Evolutionary conservation across 2,888 invertebrate genomes (phyloP).

Genomic region (Loripinus fragilis): DNA sequence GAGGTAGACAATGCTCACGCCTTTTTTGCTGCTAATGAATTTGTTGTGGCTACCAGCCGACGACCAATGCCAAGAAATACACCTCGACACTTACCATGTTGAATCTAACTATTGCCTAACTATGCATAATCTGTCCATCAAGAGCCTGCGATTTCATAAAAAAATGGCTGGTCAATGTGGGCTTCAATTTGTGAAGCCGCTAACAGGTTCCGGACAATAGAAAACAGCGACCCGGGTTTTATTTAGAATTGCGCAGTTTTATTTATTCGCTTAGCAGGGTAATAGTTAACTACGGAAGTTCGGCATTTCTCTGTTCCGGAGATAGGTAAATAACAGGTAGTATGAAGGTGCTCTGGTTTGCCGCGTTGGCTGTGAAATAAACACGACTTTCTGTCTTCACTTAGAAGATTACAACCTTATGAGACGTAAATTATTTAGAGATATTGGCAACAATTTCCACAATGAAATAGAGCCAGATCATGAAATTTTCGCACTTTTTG

Average conservation of each 20-base stretch:
- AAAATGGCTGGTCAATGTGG: neutral
- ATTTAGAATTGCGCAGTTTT: too few relatives aligned
- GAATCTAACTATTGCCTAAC: neutral
- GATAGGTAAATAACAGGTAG: conserved; percentile 7
- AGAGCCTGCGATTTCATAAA: neutral
- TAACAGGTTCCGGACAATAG: neutral
- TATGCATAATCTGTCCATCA: neutral
- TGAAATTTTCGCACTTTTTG: too few relatives aligned
- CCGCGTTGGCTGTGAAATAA: neutral
- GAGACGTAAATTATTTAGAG: conserved; percentile 18
- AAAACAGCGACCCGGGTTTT: too few relatives aligned
- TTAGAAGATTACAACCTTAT: neutral
- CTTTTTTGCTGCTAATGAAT: conserved; percentile 34
- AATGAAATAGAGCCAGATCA: neutral
- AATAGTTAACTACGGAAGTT: neutral
- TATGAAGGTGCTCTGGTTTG: neutral
- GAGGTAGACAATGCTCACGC: neutral
- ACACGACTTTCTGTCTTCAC: conserved; percentile 2
- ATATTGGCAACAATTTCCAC: conserved; percentile 3
- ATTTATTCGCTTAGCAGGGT: neutral
- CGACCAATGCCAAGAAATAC: conserved; percentile 41
- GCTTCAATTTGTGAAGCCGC: neutral
- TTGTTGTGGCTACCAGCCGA: conserved; percentile 46
- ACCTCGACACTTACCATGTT: conserved; percentile 5
- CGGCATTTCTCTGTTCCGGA: neutral